phyloP scores from a whole-genome alignment of 2,113 vertebrate species.

The Aspidoscelis tigris region DNA sequence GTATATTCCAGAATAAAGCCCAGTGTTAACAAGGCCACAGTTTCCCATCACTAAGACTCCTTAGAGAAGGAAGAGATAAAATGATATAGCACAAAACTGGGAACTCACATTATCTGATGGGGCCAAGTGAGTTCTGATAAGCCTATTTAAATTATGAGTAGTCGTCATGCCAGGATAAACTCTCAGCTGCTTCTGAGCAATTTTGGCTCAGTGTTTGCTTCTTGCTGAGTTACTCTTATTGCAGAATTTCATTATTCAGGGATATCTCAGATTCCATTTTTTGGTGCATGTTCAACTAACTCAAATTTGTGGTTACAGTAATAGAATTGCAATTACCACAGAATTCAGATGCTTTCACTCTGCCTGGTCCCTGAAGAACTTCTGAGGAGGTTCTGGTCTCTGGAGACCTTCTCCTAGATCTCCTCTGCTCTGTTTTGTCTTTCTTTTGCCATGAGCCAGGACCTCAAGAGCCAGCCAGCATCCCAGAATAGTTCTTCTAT shows the following conservation, averaged over 20 bases:
- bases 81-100: not conserved
- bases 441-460: conserved; percentile 7
- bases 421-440: not conserved
- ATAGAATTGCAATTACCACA: not conserved
- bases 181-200: not conserved
- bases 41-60: not conserved
- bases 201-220: not conserved
- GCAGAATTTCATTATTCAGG: not conserved
- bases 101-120: not conserved
- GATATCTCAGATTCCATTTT: rapidly evolving
- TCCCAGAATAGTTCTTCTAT: conserved; percentile 26
- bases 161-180: not conserved
- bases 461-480: not conserved
- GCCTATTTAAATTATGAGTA: not conserved
- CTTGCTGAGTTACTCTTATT: not conserved
- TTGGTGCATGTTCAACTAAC: not conserved
- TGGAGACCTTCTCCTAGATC: not conserved
- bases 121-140: not conserved
- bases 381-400: not conserved
- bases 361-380: not conserved
- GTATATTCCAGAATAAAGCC: too few species aligned
- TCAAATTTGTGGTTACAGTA: not conserved
- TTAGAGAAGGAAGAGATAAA: not conserved
- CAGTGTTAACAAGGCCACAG: not conserved
- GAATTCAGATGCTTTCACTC: not conserved